Evolutionary conservation across 64 coral and sea anemone genomes (phyloP).

Genomic region (Dendronephthya gigantea): DNA sequence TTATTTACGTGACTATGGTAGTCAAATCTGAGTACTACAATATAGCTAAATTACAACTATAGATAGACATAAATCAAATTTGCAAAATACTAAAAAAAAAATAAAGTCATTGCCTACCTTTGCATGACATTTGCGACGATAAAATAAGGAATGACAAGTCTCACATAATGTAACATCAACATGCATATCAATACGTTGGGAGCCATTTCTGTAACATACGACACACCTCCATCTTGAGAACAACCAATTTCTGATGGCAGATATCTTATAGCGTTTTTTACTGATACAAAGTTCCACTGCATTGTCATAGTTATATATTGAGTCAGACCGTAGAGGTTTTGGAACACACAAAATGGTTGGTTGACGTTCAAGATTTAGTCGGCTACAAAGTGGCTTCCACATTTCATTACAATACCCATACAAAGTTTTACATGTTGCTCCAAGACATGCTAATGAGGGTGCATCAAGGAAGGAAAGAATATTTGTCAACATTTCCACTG

Average conservation of each 20-base stretch:
- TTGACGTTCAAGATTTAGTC: constrained; percentile 40
- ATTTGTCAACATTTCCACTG: constrained; percentile 76
- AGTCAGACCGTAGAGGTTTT: constrained; percentile 51
- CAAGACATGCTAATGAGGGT: constrained; percentile 66
- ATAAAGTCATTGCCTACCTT: constrained; percentile 45
- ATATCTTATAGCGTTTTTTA: constrained; percentile 66
- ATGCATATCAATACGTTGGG: constrained; percentile 65
- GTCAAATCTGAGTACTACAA: too few species aligned
- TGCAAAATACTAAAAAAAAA: too few species aligned
- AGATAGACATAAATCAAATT: too few species aligned
- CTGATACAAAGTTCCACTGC: constrained; percentile 58
- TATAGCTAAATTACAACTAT: too few species aligned
- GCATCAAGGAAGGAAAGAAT: constrained; percentile 75
- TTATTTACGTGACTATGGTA: too few species aligned
- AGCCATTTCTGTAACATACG: constrained; percentile 67
- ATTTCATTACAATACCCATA: constrained; percentile 48
- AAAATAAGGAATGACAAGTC: constrained; percentile 77
- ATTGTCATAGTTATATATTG: constrained; percentile 74
- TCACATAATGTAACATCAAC: constrained; percentile 92
- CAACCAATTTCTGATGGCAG: constrained; percentile 74
- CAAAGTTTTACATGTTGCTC: constrained; percentile 64
- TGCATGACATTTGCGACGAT: constrained; percentile 95
- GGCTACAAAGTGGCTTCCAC: constrained; percentile 65
- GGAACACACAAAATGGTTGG: constrained; percentile 74
- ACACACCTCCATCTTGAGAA: constrained; percentile 91